Evolutionary conservation across 2,888 invertebrate species (phyloP).

Genomic region (Parnassius mnemosyne): DNA sequence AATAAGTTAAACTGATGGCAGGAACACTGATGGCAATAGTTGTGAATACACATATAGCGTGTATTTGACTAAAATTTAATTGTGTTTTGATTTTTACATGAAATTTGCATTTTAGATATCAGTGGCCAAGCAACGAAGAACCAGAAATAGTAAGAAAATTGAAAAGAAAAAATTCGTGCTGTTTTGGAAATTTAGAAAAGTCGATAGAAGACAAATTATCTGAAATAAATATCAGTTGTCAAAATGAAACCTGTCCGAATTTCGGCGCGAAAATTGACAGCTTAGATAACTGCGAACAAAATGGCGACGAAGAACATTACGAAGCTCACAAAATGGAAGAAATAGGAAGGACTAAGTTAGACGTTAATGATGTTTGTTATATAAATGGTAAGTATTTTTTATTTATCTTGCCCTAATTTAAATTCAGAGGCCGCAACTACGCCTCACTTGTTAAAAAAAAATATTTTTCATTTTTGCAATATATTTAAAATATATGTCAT

Average conservation of each 20-base stretch:
- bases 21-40: no score
- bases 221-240: conserved; percentile 36
- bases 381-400: conserved; percentile 90
- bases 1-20: no score
- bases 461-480: no score
- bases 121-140: conserved; percentile 84
- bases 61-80: no score
- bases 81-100: no score
- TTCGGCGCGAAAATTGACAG: conserved; percentile 23
- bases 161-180: conserved; percentile 47
- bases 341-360: conserved; percentile 83
- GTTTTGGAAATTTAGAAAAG: conserved; percentile 46
- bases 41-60: no score
- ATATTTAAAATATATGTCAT: no score
- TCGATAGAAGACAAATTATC: conserved; percentile 30
- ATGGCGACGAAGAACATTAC: conserved; percentile 45
- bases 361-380: conserved; percentile 92
- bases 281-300: conserved; percentile 25
- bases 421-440: no score
- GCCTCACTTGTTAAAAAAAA: no score
- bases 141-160: conserved; percentile 65
- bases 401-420: background rate
- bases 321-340: conserved; percentile 81
- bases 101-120: conserved; percentile 77
- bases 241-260: conserved; percentile 39